These are phyloP conservation scores for Psylliodes chrysocephalus DNA, from an alignment of 2,888 invertebrate genomes.

Conservation along the genomic window DNA sequence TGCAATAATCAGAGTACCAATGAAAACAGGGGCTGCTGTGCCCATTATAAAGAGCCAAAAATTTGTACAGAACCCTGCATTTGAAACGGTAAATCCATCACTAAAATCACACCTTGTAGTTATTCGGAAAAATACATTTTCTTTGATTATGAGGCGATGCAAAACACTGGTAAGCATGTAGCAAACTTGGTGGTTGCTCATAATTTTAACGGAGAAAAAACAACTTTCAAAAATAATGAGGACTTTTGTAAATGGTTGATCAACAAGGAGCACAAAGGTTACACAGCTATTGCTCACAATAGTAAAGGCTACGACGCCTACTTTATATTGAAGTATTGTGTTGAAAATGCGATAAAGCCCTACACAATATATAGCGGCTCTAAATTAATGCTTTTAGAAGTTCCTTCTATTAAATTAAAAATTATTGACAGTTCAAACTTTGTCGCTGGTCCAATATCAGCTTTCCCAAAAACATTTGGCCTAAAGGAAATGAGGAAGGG, in stretches of 20 bases:
- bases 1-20: constrained; percentile 1
- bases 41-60: background rate
- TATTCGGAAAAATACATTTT: too few relatives aligned
- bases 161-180: constrained; percentile 1
- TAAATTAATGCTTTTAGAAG: too few relatives aligned
- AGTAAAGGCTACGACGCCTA: constrained; percentile 1
- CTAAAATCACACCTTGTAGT: constrained; percentile 5
- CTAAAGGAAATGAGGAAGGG: too few relatives aligned
- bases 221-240: background rate
- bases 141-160: constrained; percentile 21
- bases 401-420: too few relatives aligned
- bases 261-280: background rate
- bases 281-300: constrained; percentile 2
- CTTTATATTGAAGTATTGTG: constrained; percentile 5
- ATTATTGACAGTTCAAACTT: too few relatives aligned
- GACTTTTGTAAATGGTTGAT: constrained; percentile 4
- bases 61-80: background rate
- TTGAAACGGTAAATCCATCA: background rate
- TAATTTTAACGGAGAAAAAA: constrained; percentile 5
- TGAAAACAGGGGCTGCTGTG: background rate
- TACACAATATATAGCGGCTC: too few relatives aligned
- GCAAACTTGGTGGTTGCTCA: constrained; percentile 18
- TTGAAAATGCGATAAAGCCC: too few relatives aligned
- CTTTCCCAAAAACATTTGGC: too few relatives aligned
- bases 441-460: too few relatives aligned